phyloP scores from a whole-genome alignment of 2,888 invertebrate genomes.

The Phasia obesa region DNA sequence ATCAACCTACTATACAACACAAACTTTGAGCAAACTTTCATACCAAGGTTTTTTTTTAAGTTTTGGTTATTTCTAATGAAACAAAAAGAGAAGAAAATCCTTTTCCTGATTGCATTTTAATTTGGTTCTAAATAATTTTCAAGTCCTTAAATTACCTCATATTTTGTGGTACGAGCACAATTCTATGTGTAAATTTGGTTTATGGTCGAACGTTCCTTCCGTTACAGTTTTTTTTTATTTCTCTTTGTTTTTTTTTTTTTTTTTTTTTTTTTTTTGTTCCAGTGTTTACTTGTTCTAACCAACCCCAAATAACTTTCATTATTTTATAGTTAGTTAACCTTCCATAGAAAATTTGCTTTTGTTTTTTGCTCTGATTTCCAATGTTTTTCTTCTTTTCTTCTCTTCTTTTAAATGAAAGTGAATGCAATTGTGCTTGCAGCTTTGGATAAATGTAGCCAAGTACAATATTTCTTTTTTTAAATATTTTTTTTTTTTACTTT shows the following conservation, averaged over 20 bases:
- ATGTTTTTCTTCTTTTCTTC: conserved; percentile 41
- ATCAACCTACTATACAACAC: too few relatives aligned
- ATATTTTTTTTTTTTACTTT: not conserved
- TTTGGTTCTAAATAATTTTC: conserved; percentile 47
- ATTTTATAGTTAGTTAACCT: conserved; percentile 65
- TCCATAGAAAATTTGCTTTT: conserved; percentile 42
- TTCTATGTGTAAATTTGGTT: conserved; percentile 40
- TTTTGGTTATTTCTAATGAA: too few relatives aligned
- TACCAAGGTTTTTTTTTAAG: too few relatives aligned
- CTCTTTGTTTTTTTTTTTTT: not conserved
- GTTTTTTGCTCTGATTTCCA: conserved; percentile 42
- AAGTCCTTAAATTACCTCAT: conserved; percentile 50
- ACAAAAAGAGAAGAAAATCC: not conserved
- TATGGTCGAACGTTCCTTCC: conserved; percentile 39
- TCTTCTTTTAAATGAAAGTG: conserved; percentile 62
- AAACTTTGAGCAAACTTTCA: too few relatives aligned
- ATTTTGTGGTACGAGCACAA: conserved; percentile 13
- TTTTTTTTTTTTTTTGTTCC: not conserved
- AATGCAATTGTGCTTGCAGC: conserved; percentile 67
- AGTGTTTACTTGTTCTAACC: conserved; percentile 6
- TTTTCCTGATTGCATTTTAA: conserved; percentile 60
- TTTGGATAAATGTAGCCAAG: conserved; percentile 59
- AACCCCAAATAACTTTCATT: conserved; percentile 64
- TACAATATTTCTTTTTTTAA: conserved; percentile 32
- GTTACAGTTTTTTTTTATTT: not conserved